Evolutionary conservation across 2,113 vertebrate species (phyloP).

Genomic region (Cebus imitator): DNA sequence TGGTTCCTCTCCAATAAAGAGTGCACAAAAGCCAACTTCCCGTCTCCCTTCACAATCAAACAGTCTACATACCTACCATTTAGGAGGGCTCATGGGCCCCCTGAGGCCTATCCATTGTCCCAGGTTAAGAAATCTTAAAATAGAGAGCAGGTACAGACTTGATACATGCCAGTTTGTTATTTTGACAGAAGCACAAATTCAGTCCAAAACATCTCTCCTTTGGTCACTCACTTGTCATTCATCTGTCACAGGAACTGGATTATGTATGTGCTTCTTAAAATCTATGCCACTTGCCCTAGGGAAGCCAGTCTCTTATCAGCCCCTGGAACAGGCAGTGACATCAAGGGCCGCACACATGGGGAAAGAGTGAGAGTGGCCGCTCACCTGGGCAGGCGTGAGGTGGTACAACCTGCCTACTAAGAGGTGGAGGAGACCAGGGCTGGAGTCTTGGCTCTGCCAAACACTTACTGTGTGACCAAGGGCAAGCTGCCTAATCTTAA

Average conservation of each 20-base stretch:
- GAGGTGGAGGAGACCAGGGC: background rate
- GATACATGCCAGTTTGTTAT: background rate
- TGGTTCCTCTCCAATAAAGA: background rate
- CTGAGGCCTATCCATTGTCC: background rate
- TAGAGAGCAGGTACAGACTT: background rate
- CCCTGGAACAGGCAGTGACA: background rate
- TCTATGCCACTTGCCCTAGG: background rate
- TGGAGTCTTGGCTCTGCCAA: background rate
- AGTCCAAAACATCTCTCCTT: background rate
- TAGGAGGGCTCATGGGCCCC: background rate
- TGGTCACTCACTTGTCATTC: background rate
- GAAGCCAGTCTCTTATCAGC: background rate
- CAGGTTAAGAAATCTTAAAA: constrained; percentile 6
- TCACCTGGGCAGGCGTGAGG: background rate
- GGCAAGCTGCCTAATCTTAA: background rate
- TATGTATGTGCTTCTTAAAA: background rate
- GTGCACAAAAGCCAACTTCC: background rate
- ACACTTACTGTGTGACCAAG: background rate
- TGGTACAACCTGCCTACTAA: background rate
- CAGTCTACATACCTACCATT: background rate
- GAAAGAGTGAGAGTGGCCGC: background rate
- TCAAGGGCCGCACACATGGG: background rate
- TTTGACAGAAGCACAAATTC: background rate
- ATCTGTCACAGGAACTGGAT: background rate
- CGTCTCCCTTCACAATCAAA: background rate